Base-by-base conservation (phyloP, 2,113 vertebrate species). In the Plectropomus leopardus region DNA sequence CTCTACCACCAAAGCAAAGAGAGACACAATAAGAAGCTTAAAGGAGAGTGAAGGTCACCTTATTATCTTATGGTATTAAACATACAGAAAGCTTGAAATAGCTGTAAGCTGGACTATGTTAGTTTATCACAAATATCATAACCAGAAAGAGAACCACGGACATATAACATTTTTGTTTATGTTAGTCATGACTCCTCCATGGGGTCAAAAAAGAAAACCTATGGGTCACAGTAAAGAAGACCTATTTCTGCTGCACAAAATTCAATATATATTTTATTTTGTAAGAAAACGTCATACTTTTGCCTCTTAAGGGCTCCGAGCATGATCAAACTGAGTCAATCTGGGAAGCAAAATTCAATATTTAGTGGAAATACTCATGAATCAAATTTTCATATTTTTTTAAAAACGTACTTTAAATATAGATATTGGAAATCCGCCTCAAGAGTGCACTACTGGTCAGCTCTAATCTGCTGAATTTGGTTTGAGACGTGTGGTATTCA, bases 1-100 rank as follows among this genome's bases (percentile, higher is more conserved):
- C 24, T 66, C n/a, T 58, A n/a, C 1, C 64, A n/a, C 1, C 5
- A 55, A 59, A 73, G 47, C 32, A 45, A 57, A 55, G 30, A 47
- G 15, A 44, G 16, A 17, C 13, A 66, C 24, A 57, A n/a, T 47
- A 3, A 58, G 21, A 76, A 79, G 23, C 72, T 6, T 15, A 24
- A 44, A n/a, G 54, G 45, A 10, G 16, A 19, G 2, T 55, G 48
- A 69, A 83, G 59, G 55, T 72, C 34, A 40, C 45, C 14, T 6
- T 13, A 6, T 67, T 32, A 70, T 50, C 32, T n/a, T 4, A 26
- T 23, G 32, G 40, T 28, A 70, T 23, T 44, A 15, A 57, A 24
- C 14, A 34, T 19, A 65, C 36, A 57, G n/a, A n/a, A n/a, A n/a
- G n/a, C n/a, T n/a, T n/a, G n/a, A n/a, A n/a, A n/a, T n/a, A n/a